Conservation (phyloP, 2,888 invertebrate species). For the Thumatha senex region DNA sequence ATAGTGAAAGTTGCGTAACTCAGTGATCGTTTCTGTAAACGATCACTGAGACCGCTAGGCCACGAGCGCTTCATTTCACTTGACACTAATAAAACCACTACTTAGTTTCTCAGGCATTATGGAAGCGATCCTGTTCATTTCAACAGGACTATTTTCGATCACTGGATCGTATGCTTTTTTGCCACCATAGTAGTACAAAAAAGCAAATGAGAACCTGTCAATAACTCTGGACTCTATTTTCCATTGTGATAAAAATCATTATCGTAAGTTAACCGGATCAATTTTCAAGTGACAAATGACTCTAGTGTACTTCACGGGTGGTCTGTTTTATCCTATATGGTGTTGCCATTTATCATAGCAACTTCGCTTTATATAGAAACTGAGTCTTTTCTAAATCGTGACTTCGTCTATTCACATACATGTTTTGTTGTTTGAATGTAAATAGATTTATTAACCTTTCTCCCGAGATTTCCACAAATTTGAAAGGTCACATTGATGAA, state of each 20-base stretch:
- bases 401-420: slow-evolving; percentile 28
- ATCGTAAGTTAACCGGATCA: slow-evolving; percentile 16
- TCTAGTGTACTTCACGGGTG: slow-evolving; percentile 56
- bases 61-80: too few species aligned
- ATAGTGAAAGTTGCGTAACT: too few species aligned
- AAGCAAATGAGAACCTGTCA: not conserved
- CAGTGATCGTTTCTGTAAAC: too few species aligned
- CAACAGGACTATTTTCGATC: too few species aligned
- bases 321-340: slow-evolving; percentile 50
- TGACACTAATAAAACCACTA: too few species aligned
- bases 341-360: slow-evolving; percentile 61
- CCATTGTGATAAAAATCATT: slow-evolving; percentile 8
- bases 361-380: slow-evolving; percentile 61
- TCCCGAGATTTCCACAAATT: slow-evolving; percentile 51
- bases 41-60: too few species aligned
- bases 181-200: too few species aligned
- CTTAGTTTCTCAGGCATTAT: too few species aligned
- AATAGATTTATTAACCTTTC: slow-evolving; percentile 64
- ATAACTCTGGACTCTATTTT: slow-evolving; percentile 1
- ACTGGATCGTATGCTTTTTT: too few species aligned
- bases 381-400: slow-evolving; percentile 55
- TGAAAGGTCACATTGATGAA: slow-evolving; percentile 50
- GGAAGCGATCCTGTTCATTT: too few species aligned
- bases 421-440: slow-evolving; percentile 28
- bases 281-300: slow-evolving; percentile 64